Evolutionary conservation across 2,888 invertebrate species (phyloP).

Genomic region (Nowickia ferox): DNA sequence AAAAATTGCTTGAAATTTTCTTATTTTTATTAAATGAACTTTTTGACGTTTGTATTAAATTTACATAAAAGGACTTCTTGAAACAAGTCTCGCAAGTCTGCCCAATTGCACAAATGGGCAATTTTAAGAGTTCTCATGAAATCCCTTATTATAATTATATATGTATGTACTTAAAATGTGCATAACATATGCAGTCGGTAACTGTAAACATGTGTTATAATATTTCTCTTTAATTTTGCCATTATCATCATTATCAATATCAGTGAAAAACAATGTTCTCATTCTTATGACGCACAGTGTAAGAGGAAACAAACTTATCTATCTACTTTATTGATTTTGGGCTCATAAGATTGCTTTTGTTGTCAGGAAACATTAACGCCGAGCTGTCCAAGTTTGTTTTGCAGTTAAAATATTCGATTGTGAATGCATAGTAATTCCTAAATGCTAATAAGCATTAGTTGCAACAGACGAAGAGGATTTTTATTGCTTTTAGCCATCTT

Average conservation of each 20-base stretch:
- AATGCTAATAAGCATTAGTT: neutral
- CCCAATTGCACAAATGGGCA: no score
- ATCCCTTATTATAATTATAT: no score
- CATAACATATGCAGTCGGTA: no score
- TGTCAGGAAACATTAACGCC: conserved; percentile 31
- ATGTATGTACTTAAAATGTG: no score
- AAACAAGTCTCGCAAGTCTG: no score
- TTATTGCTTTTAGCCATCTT: neutral
- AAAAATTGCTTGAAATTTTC: no score
- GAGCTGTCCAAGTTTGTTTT: conserved; percentile 43
- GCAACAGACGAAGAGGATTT: neutral
- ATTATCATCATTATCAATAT: neutral
- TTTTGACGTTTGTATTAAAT: no score
- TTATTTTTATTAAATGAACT: no score
- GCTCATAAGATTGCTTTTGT: conserved; percentile 20
- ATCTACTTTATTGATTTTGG: conserved; percentile 50
- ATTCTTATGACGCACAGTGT: conserved; percentile 9
- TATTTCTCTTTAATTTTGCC: no score
- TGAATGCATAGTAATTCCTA: conserved; percentile 1
- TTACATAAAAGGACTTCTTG: no score
- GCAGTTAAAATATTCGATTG: neutral
- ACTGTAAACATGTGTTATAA: no score
- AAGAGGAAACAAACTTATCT: conserved; percentile 20
- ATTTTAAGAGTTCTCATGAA: no score
- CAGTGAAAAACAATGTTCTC: neutral